Conservation (phyloP, 2,888 invertebrate species). For the Nephrocerus scutellatus region DNA sequence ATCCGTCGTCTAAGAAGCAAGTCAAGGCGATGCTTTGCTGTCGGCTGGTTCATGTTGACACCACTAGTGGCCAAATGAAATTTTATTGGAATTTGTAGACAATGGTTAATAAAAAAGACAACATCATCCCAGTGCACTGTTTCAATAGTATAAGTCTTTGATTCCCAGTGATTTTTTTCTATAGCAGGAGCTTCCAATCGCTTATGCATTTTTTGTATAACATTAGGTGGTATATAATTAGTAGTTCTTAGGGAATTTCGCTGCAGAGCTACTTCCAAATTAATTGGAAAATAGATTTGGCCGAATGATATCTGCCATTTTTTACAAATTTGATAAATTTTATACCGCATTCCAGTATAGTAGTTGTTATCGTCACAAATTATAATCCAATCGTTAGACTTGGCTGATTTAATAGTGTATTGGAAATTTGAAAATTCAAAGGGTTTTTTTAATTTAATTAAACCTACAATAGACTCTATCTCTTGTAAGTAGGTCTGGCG, state of each 20-base stretch:
- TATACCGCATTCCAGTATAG: slow-evolving; percentile 42
- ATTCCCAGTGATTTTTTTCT: slow-evolving; percentile 16
- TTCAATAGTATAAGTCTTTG: slow-evolving; percentile 5
- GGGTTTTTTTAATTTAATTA: slow-evolving; percentile 12
- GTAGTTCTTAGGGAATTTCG: slow-evolving; percentile 28
- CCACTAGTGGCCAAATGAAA: too few relatives aligned
- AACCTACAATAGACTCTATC: slow-evolving; percentile 22
- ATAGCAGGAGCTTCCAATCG: slow-evolving; percentile 31
- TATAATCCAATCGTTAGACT: slow-evolving; percentile 25
- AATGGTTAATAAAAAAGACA: slow-evolving; percentile 11
- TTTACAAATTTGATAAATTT: slow-evolving; percentile 35
- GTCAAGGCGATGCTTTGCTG: slow-evolving; percentile 30
- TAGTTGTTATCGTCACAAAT: slow-evolving; percentile 45
- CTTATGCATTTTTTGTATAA: slow-evolving; percentile 32
- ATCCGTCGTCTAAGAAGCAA: slow-evolving; percentile 33
- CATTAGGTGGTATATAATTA: slow-evolving; percentile 24
- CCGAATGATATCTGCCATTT: slow-evolving; percentile 26
- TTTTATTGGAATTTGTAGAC: slow-evolving; percentile 7
- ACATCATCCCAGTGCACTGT: neutral
- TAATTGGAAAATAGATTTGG: slow-evolving; percentile 31
- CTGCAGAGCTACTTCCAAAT: slow-evolving; percentile 20
- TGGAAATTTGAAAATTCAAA: neutral
- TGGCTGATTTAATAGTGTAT: slow-evolving; percentile 1
- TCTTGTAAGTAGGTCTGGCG: too few relatives aligned
- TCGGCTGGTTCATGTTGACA: neutral